These are phyloP conservation scores for Callopanchax toddi DNA, from an alignment of 2,113 vertebrate species.

Conservation along the genomic window DNA sequence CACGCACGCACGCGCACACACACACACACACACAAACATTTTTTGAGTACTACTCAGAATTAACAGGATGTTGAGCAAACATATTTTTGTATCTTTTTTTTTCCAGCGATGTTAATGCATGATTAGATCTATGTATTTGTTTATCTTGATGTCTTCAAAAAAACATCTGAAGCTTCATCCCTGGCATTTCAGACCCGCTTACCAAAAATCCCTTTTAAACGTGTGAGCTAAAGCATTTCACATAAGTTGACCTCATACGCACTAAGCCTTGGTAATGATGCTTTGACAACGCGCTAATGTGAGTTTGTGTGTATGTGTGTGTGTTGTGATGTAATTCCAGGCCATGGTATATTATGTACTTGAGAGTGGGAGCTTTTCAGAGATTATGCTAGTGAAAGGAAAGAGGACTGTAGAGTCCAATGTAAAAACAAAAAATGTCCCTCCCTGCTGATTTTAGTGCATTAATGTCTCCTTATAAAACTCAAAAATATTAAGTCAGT, in stretches of 20 bases:
- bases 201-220: neutral
- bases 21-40: no score
- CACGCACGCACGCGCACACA: no score
- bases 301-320: constrained; percentile 31
- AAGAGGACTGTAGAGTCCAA: constrained; percentile 25
- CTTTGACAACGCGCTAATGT: constrained; percentile 59
- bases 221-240: constrained; percentile 19
- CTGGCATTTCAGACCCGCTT: neutral
- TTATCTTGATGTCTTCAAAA: neutral
- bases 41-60: no score
- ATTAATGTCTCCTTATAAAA: neutral
- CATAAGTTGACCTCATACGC: constrained; percentile 14
- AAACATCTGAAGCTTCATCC: no score
- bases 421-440: neutral
- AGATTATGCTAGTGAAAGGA: constrained; percentile 44
- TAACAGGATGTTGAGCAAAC: no score
- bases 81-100: no score
- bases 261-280: constrained; percentile 53
- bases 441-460: neutral
- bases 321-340: constrained; percentile 50
- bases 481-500: neutral
- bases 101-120: no score
- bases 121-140: neutral
- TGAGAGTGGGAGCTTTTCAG: constrained; percentile 38
- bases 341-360: constrained; percentile 37